A percentile compares a stretch with the other conserved stretches of the same genome.
phyloP scores from a whole-genome alignment of 2,113 vertebrate species.

The Arothron firmamentum region DNA sequence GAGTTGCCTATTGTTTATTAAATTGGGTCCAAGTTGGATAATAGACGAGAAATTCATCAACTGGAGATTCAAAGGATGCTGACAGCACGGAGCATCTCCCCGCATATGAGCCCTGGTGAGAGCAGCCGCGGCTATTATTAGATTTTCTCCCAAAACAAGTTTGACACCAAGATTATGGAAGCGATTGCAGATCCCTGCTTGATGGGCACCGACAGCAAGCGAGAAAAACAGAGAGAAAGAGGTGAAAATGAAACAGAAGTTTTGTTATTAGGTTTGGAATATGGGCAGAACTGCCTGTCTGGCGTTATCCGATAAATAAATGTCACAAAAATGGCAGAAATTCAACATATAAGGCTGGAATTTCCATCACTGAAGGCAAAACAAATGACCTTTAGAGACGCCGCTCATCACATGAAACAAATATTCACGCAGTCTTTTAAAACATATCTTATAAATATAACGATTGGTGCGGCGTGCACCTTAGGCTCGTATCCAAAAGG shows the following conservation, averaged over 20 bases:
- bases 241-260: constrained; percentile 32
- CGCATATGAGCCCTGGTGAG: constrained; percentile 28
- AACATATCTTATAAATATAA: too few relatives aligned
- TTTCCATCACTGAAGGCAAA: constrained; percentile 32
- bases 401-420: too few relatives aligned
- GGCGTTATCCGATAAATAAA: neutral
- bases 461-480: neutral
- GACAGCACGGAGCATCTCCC: constrained; percentile 44
- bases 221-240: constrained; percentile 5
- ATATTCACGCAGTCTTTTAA: constrained; percentile 8
- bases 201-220: constrained; percentile 47
- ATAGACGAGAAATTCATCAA: constrained; percentile 32
- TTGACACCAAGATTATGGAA: constrained; percentile 61
- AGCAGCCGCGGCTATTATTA: constrained; percentile 62
- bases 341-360: constrained; percentile 7
- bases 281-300: constrained; percentile 1
- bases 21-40: constrained; percentile 30
- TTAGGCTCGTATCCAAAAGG: neutral
- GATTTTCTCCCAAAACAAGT: constrained; percentile 55
- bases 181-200: constrained; percentile 49
- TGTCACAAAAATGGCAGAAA: constrained; percentile 1
- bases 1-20: constrained; percentile 23
- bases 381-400: constrained; percentile 26
- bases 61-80: constrained; percentile 34
- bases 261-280: constrained; percentile 9